phyloP scores from a whole-genome alignment of 1,140 invertebrate species.

The Phocides pigmalion region DNA sequence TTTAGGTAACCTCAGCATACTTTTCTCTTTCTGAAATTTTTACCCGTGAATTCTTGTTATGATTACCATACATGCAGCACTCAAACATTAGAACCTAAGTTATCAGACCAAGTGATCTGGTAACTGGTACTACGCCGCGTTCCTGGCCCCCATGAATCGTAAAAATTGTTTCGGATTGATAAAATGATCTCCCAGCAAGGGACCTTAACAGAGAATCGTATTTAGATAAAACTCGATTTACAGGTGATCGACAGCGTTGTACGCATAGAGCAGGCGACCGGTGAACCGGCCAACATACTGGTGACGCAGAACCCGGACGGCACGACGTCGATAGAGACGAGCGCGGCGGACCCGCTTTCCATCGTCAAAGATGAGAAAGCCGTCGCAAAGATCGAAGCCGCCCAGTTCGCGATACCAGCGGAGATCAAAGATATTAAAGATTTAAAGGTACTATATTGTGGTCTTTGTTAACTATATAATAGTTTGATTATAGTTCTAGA shows the following conservation, averaged over 20 bases:
- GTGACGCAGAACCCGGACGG: conserved; percentile 82
- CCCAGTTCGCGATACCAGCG: conserved; percentile 75
- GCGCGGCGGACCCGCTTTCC: conserved; percentile 54
- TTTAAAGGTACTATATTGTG: conserved; percentile 62
- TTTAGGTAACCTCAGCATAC: no score
- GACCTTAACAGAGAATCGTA: background rate
- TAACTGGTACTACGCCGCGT: no score
- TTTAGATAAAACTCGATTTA: background rate
- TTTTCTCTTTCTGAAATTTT: no score
- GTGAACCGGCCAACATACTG: conserved; percentile 76
- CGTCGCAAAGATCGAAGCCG: conserved; percentile 63
- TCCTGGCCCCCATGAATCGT: no score
- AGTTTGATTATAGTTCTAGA: no score
- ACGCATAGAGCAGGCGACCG: conserved; percentile 78
- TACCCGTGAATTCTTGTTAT: no score
- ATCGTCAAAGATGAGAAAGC: conserved; percentile 77
- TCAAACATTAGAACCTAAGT: no score
- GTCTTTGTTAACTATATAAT: no score
- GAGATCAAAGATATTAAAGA: conserved; percentile 82
- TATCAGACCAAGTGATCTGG: no score
- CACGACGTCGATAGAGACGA: conserved; percentile 80
- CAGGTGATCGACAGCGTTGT: conserved; percentile 82
- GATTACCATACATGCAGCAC: no score
- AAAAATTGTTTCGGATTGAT: no score
- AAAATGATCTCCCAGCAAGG: no score